Percentiles rank a stretch among this genome's conserved stretches.
Conservation (phyloP, 2,113 vertebrate genomes). For the Poeciliopsis turrubarensis region DNA sequence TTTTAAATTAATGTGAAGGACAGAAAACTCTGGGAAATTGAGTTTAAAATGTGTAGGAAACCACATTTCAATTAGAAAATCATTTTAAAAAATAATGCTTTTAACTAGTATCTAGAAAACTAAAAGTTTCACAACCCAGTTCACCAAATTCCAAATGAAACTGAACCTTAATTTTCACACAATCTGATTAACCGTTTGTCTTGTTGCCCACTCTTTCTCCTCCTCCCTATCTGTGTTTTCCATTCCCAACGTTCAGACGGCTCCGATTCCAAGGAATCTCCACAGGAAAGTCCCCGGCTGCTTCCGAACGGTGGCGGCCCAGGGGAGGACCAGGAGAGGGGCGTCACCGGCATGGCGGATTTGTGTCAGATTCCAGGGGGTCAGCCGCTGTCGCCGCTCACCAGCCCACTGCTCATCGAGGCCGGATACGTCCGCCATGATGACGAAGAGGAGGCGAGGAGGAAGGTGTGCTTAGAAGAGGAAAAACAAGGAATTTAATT, state of each 20-base stretch:
- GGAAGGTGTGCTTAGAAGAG: slow-evolving; percentile 81
- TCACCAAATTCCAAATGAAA: background rate
- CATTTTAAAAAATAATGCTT: background rate
- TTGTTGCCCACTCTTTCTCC: slow-evolving; percentile 28
- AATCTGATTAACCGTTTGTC: slow-evolving; percentile 11
- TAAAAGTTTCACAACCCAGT: background rate
- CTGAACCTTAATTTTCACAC: slow-evolving; percentile 38
- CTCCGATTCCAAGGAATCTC: slow-evolving; percentile 88
- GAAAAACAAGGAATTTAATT: background rate
- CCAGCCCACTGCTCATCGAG: slow-evolving; percentile 90
- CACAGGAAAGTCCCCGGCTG: slow-evolving; percentile 79
- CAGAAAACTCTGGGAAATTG: too few relatives aligned
- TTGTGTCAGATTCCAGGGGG: slow-evolving; percentile 85
- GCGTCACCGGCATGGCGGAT: slow-evolving; percentile 73
- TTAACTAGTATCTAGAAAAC: too few relatives aligned
- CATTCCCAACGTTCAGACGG: slow-evolving; percentile 77
- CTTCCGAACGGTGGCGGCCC: slow-evolving; percentile 72
- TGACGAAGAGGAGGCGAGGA: slow-evolving; percentile 90
- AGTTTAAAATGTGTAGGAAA: background rate
- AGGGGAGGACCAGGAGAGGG: slow-evolving; percentile 79
- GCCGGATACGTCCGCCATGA: slow-evolving; percentile 86
- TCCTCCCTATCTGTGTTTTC: slow-evolving; percentile 22
- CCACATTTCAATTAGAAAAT: background rate
- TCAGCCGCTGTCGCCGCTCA: slow-evolving; percentile 87
- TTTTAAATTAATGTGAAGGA: too few relatives aligned